These are phyloP conservation scores for Cavia aperea DNA, from an alignment of 2,113 vertebrate genomes.

Conservation along the genomic window DNA sequence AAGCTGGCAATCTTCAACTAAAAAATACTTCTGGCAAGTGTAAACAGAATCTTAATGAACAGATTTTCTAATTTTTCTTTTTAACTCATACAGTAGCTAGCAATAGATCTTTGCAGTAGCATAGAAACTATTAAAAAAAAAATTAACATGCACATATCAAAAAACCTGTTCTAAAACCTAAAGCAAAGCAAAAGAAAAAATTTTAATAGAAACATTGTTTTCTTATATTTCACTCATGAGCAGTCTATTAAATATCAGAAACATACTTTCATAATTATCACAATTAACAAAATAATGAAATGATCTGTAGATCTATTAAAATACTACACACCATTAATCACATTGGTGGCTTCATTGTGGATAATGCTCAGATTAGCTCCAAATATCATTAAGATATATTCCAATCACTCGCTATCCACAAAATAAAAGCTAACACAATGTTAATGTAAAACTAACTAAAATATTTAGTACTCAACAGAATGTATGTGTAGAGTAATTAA, in stretches of 20 bases:
- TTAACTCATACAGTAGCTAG: slow-evolving; percentile 58
- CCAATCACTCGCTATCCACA: slow-evolving; percentile 31
- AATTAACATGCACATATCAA: slow-evolving; percentile 57
- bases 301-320: slow-evolving; percentile 39
- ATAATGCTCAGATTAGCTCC: slow-evolving; percentile 62
- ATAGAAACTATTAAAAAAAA: slow-evolving; percentile 54
- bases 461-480: slow-evolving; percentile 69
- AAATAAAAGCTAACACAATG: slow-evolving; percentile 60
- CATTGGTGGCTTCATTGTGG: slow-evolving; percentile 56
- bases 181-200: slow-evolving; percentile 51
- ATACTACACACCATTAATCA: slow-evolving; percentile 54
- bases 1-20: slow-evolving; percentile 56
- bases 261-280: slow-evolving; percentile 64
- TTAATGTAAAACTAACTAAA: slow-evolving; percentile 68
- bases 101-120: slow-evolving; percentile 46
- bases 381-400: slow-evolving; percentile 64
- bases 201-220: slow-evolving; percentile 57
- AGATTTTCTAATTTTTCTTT: slow-evolving; percentile 57
- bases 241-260: slow-evolving; percentile 61
- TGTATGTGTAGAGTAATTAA: slow-evolving; percentile 68
- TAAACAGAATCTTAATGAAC: slow-evolving; percentile 65
- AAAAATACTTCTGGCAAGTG: slow-evolving; percentile 61
- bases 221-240: slow-evolving; percentile 57
- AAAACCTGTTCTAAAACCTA: slow-evolving; percentile 50
- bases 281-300: slow-evolving; percentile 63